phyloP scores from a whole-genome alignment of 2,113 vertebrate species.

The Zosterops japonicus region DNA sequence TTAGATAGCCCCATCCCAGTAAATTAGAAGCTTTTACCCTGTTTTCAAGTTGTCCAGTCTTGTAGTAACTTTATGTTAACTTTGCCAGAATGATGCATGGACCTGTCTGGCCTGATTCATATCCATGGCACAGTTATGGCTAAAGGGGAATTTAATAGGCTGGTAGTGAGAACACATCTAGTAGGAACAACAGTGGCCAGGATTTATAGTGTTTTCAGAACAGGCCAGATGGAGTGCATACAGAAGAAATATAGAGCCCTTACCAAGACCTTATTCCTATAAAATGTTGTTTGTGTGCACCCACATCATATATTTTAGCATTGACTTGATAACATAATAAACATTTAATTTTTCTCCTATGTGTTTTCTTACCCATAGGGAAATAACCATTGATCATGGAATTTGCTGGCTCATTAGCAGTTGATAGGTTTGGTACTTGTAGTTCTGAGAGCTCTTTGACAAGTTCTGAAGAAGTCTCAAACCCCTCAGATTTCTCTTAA shows the following conservation, averaged over 20 bases:
- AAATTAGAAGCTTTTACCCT: slow-evolving; percentile 25
- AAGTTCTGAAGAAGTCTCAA: background rate
- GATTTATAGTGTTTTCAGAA: background rate
- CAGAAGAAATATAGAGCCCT: background rate
- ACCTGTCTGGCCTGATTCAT: background rate
- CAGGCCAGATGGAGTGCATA: background rate
- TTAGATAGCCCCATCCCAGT: slow-evolving; percentile 13
- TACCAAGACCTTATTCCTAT: background rate
- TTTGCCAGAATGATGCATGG: slow-evolving; percentile 18
- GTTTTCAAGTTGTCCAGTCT: background rate
- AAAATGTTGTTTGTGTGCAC: background rate
- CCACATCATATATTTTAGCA: background rate
- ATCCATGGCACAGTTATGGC: background rate
- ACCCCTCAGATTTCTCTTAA: background rate
- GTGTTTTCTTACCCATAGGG: background rate
- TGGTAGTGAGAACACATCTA: background rate
- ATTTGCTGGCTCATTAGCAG: background rate
- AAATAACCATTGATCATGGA: background rate
- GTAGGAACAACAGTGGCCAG: background rate
- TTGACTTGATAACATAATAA: background rate
- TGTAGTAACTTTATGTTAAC: slow-evolving; percentile 28
- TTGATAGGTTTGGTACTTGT: background rate
- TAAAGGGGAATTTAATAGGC: background rate
- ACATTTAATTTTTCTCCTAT: background rate
- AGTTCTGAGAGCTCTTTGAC: background rate